Conservation (phyloP, 1,140 invertebrate genomes). For the Diorhabda elongata region DNA sequence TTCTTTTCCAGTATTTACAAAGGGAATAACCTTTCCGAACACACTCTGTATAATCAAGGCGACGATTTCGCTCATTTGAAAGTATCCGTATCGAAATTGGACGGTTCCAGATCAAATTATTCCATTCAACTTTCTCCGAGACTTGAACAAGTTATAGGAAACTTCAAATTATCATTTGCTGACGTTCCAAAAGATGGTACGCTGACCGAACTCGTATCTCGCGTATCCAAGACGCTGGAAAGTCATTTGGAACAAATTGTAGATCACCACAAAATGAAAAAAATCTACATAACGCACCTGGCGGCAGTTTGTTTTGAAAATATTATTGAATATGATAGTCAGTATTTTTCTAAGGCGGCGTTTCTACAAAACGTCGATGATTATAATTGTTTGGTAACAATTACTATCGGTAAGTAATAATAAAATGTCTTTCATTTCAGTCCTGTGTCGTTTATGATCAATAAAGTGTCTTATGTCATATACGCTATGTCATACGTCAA, state of each 20-base stretch:
- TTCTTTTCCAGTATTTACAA: neutral
- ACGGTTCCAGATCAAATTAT: conserved; percentile 33
- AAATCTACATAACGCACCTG: conserved; percentile 38
- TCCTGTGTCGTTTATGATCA: too few relatives aligned
- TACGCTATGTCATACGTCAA: too few relatives aligned
- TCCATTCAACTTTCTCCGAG: conserved; percentile 39
- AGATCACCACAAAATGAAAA: conserved; percentile 36
- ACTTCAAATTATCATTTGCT: conserved; percentile 30
- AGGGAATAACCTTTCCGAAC: conserved; percentile 5
- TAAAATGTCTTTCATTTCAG: too few relatives aligned
- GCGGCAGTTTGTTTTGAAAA: conserved; percentile 32
- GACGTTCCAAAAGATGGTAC: conserved; percentile 30
- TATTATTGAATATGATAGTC: conserved; percentile 44
- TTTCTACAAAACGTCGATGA: conserved; percentile 39
- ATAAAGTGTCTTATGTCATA: too few relatives aligned
- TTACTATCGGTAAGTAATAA: conserved; percentile 35
- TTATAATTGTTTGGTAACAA: conserved; percentile 38
- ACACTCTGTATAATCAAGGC: conserved; percentile 35
- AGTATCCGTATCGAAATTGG: conserved; percentile 35
- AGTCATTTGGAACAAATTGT: conserved; percentile 32
- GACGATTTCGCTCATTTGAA: conserved; percentile 36
- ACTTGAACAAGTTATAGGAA: conserved; percentile 39
- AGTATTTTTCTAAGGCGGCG: conserved; percentile 35
- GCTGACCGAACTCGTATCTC: conserved; percentile 37
- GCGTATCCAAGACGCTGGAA: conserved; percentile 33